phyloP scores from a whole-genome alignment of 2,888 invertebrate genomes.

The Cheilosia vernalis region DNA sequence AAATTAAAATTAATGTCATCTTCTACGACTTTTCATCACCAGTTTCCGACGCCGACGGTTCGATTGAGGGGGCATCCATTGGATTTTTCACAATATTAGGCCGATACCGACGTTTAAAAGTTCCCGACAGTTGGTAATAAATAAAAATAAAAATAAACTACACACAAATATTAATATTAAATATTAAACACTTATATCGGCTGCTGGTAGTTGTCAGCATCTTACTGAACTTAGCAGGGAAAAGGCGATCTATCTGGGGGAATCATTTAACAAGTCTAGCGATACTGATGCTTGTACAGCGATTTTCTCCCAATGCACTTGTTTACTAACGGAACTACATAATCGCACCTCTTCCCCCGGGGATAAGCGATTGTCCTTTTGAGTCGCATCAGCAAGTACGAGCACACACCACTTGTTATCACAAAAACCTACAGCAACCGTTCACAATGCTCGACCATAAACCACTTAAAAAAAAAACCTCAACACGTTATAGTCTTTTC shows the following conservation, averaged over 20 bases:
- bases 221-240: too few species aligned
- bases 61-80: too few species aligned
- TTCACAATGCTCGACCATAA: constrained; percentile 45
- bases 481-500: constrained; percentile 22
- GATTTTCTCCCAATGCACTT: not conserved
- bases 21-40: too few species aligned
- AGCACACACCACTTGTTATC: constrained; percentile 49
- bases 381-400: constrained; percentile 35
- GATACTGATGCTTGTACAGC: not conserved
- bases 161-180: too few species aligned
- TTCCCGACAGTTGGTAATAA: too few species aligned
- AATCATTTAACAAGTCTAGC: not conserved
- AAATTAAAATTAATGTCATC: too few species aligned
- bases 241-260: not conserved
- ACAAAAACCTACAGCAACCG: constrained; percentile 31
- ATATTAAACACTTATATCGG: too few species aligned
- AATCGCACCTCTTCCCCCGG: not conserved
- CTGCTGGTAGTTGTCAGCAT: too few species aligned
- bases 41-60: too few species aligned
- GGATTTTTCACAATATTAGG: too few species aligned
- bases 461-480: constrained; percentile 45
- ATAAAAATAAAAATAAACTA: too few species aligned
- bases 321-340: constrained; percentile 1
- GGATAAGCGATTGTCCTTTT: constrained; percentile 32
- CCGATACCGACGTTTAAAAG: too few species aligned